These are phyloP conservation scores for Erythrocebus patas DNA, from an alignment of 2,113 vertebrate species.

Conservation along the genomic window DNA sequence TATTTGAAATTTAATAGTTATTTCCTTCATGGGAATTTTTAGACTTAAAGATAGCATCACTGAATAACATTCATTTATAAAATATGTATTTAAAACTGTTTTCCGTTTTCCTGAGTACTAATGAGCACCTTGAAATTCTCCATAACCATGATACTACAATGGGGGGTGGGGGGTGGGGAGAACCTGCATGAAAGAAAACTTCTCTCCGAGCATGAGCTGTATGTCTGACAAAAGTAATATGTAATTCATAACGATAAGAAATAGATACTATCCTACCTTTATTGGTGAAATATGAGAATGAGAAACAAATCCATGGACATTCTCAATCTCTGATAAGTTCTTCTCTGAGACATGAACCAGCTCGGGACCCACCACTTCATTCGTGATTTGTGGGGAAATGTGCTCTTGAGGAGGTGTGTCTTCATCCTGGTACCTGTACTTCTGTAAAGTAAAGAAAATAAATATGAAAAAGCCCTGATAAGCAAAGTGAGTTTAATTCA, in stretches of 20 bases:
- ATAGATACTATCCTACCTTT: slow-evolving; percentile 87
- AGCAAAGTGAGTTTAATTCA: neutral
- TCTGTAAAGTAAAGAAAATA: slow-evolving; percentile 83
- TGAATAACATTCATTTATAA: slow-evolving; percentile 38
- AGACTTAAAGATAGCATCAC: neutral
- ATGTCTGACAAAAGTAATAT: neutral
- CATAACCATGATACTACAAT: slow-evolving; percentile 8
- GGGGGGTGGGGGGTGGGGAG: rapidly evolving
- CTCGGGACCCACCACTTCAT: slow-evolving; percentile 89
- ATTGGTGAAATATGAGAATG: slow-evolving; percentile 98
- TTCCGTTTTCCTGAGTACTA: neutral
- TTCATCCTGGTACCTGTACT: slow-evolving; percentile 96
- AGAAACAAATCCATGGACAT: slow-evolving; percentile 94
- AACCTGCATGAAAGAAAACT: neutral
- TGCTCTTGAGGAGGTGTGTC: slow-evolving; percentile 91
- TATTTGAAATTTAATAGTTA: slow-evolving; percentile 28
- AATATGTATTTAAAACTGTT: neutral
- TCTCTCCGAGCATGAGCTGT: neutral
- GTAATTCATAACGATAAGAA: neutral
- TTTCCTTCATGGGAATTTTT: neutral
- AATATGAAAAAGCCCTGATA: neutral
- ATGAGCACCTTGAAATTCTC: slow-evolving; percentile 11
- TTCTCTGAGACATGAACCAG: slow-evolving; percentile 96
- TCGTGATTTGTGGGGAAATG: slow-evolving; percentile 90
- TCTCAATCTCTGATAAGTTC: slow-evolving; percentile 96